Evolutionary conservation across 2,113 vertebrate genomes (phyloP).

Genomic region (Cavia porcellus): DNA sequence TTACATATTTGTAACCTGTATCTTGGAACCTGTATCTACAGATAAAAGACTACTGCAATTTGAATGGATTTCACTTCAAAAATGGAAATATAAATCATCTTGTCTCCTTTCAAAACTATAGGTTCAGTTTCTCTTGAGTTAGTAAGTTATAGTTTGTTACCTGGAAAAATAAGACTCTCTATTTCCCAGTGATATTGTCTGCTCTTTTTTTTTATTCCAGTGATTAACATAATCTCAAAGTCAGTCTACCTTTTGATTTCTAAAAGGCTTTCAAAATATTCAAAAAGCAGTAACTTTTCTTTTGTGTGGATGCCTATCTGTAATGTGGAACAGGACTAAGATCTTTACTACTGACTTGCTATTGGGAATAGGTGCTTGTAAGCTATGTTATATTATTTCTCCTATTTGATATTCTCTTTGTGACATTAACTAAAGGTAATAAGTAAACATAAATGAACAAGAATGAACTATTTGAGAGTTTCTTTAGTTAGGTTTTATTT

Average conservation of each 20-base stretch:
- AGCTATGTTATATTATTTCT: conserved; percentile 4
- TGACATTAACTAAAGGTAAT: neutral
- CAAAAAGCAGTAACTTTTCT: conserved; percentile 28
- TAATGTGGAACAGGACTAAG: neutral
- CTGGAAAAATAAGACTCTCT: neutral
- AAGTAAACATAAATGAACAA: neutral
- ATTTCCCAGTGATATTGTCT: neutral
- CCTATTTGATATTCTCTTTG: neutral
- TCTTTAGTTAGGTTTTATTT: neutral
- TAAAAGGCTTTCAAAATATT: conserved; percentile 30
- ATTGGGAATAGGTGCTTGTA: neutral
- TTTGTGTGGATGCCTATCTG: neutral
- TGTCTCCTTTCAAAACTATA: neutral
- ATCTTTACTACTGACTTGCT: neutral
- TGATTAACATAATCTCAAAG: conserved; percentile 27
- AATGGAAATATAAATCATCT: conserved; percentile 16
- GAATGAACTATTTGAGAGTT: conserved; percentile 40
- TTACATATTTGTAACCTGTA: neutral
- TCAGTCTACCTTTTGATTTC: conserved; percentile 31
- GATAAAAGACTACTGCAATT: neutral
- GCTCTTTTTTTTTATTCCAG: neutral
- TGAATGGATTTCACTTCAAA: neutral
- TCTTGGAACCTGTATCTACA: neutral
- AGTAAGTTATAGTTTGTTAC: conserved; percentile 39
- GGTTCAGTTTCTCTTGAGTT: neutral